phyloP scores from a whole-genome alignment of 2,888 invertebrate species.

The Ophion obscuratus region DNA sequence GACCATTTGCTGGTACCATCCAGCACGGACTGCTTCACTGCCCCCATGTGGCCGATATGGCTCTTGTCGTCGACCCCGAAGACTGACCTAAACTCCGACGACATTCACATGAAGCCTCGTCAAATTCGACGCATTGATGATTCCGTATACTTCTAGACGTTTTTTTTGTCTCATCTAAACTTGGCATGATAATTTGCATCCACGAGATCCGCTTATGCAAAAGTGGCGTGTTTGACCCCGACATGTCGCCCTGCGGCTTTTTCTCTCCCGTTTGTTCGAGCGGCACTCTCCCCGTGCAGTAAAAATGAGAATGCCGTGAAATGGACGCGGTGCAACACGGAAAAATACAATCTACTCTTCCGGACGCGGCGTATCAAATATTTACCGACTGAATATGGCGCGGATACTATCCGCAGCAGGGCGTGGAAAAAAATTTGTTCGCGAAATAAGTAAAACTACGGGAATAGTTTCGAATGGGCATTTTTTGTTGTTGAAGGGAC shows the following conservation, averaged over 20 bases:
- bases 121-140: slow-evolving; percentile 52
- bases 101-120: slow-evolving; percentile 79
- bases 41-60: slow-evolving; percentile 98
- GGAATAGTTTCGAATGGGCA: neutral
- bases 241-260: neutral
- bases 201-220: neutral
- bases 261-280: neutral
- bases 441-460: neutral
- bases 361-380: slow-evolving; percentile 45
- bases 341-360: slow-evolving; percentile 48
- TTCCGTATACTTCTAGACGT: slow-evolving; percentile 11
- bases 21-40: slow-evolving; percentile 99
- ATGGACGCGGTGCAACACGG: neutral
- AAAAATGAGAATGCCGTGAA: neutral
- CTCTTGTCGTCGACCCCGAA: slow-evolving; percentile 97
- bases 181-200: neutral
- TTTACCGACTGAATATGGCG: slow-evolving; percentile 30
- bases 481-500: neutral
- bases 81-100: slow-evolving; percentile 91
- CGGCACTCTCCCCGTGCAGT: neutral
- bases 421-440: neutral
- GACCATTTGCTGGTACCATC: slow-evolving; percentile 99
- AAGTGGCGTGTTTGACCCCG: neutral
- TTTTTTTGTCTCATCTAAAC: slow-evolving; percentile 33
- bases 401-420: neutral